Percentiles rank a stretch among this genome's conserved stretches.
phyloP scores from a whole-genome alignment of 2,113 vertebrate genomes.

The Saccopteryx bilineata region DNA sequence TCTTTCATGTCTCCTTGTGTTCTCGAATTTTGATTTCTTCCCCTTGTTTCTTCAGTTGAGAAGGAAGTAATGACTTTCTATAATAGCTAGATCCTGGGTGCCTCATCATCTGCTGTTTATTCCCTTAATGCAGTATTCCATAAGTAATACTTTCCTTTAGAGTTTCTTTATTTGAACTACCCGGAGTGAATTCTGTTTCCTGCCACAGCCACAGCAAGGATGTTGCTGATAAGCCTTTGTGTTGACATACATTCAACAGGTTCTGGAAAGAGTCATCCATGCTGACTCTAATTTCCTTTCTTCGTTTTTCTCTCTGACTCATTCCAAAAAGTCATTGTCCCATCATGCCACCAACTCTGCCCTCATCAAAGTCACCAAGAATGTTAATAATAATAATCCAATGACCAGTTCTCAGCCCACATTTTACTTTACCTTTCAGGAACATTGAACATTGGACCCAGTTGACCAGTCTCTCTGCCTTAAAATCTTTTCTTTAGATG shows the following conservation, averaged over 20 bases:
- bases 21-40: neutral
- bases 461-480: neutral
- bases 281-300: neutral
- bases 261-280: neutral
- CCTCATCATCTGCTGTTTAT: neutral
- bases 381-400: neutral
- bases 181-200: neutral
- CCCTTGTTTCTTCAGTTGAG: neutral
- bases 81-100: neutral
- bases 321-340: neutral
- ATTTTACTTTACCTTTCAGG: neutral
- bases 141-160: neutral
- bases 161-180: neutral
- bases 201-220: neutral
- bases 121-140: neutral
- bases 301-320: slow-evolving; percentile 30
- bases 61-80: neutral
- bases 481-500: neutral
- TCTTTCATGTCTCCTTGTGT: neutral
- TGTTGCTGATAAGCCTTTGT: neutral
- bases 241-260: neutral
- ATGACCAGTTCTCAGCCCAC: neutral
- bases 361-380: neutral
- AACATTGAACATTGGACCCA: neutral
- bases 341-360: neutral